Evolutionary conservation across 2,888 invertebrate genomes (phyloP), one percentile per base, ranked within the genome.

Genomic region (Leptinotarsa peninsularis): DNA sequence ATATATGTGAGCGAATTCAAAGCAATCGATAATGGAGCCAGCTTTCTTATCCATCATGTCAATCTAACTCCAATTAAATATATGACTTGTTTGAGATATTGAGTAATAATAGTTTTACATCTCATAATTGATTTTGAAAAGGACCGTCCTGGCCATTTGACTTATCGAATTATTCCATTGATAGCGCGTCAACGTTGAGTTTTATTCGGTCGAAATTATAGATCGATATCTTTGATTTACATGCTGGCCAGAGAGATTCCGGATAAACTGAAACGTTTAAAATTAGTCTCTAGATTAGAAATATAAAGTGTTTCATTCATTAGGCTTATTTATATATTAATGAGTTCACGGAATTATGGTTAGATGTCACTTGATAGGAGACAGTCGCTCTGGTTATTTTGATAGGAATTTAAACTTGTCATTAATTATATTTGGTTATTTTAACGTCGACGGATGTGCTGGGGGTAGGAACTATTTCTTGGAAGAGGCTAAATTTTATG

Each of bases 101-200:
- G 84, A 85, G 84, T 86, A 86, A 86, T 85, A 86, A 86, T 85
- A 84, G 84, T 82, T 85, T 85, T 84, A 86, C 83, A 83, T 83
- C 81, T 81, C 77, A 74, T 82, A 83, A 82, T 83, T 83, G 83
- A 84, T 83, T 83, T 82, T 83, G 82, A 83, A 82, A 81, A 81
- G 81, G 78, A 78, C 82, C 81, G 81, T 80, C 73, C 75, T 71
- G 73, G 58, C 58, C 79, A 76, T 77, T 78, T 76, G 78, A 78
- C 75, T 81, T 80, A 81, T 81, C 79, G 78, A 79, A 70, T 58
- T 58, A 33, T 56, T 63, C n/a, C 43, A 63, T 63, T 63, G 63
- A 63, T 63, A n/a, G 43, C 33, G 18, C n/a, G 63, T 63, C 63
- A 43, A 63, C 70, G 70, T 70, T 60, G 70, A 58, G 58, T 43